Percentiles rank a stretch among this genome's conserved stretches.
Evolutionary conservation across 2,113 vertebrate species (phyloP).

Genomic region (Pardalotus punctatus): DNA sequence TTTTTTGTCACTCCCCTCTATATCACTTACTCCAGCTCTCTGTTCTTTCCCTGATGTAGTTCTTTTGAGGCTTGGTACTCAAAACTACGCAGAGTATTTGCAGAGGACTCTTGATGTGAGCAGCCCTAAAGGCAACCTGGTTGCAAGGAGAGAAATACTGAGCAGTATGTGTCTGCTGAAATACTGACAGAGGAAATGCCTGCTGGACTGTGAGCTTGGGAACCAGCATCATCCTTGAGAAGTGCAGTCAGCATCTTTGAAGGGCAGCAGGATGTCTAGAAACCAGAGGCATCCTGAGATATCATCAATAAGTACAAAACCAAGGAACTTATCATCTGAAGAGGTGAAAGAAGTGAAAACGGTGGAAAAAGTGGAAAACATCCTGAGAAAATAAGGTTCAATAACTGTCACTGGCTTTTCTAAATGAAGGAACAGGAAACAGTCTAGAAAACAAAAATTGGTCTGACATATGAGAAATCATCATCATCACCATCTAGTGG

Average conservation of each 20-base stretch:
- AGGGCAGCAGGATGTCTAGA: background rate
- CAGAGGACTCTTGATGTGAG: background rate
- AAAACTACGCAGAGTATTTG: background rate
- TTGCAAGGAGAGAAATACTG: background rate
- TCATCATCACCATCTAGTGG: background rate
- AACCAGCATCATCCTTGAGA: background rate
- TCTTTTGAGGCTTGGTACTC: background rate
- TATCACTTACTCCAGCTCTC: background rate
- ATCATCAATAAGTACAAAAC: background rate
- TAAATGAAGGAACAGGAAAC: background rate
- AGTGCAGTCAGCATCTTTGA: background rate
- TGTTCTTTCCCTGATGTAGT: background rate
- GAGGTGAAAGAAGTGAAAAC: background rate
- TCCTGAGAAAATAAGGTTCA: background rate
- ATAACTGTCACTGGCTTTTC: background rate
- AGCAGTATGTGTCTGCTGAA: background rate
- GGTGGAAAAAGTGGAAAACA: background rate
- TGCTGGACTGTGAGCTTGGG: background rate
- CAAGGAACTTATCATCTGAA: background rate
- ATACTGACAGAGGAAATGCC: background rate
- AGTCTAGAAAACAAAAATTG: background rate
- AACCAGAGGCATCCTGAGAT: background rate
- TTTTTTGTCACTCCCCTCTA: background rate
- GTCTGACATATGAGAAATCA: background rate
- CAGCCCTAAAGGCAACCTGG: background rate